phyloP scores from a whole-genome alignment of 1,140 invertebrate genomes.

The Episyrphus balteatus region DNA sequence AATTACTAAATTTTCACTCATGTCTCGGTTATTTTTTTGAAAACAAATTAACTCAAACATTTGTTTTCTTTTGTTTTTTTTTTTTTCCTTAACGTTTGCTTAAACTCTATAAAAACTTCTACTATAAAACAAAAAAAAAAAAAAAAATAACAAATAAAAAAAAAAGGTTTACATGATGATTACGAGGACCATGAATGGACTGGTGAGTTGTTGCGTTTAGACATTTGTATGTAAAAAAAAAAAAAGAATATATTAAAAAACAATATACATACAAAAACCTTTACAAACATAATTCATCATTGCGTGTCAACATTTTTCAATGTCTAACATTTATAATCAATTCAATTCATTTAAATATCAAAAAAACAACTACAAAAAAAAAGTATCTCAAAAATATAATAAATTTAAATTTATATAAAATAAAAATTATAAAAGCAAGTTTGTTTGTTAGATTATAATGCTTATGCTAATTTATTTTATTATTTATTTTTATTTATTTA shows the following conservation, averaged over 20 bases:
- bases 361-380: background rate
- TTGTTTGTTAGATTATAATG: too few species aligned
- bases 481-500: too few species aligned
- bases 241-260: background rate
- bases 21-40: too few species aligned
- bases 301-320: background rate
- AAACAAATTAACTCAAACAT: too few species aligned
- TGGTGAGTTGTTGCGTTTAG: slow-evolving; percentile 28
- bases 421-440: too few species aligned
- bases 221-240: background rate
- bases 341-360: too few species aligned
- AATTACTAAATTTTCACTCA: too few species aligned
- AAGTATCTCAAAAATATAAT: too few species aligned
- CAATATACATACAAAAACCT: background rate
- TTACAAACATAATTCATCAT: background rate
- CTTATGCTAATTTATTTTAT: too few species aligned
- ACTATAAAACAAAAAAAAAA: slow-evolving; percentile 10
- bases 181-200: slow-evolving; percentile 34
- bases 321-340: background rate
- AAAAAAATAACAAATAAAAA: slow-evolving; percentile 17
- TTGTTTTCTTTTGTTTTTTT: slow-evolving; percentile 4
- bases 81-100: slow-evolving; percentile 11
- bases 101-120: background rate
- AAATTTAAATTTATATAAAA: too few species aligned
- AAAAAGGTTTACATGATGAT: slow-evolving; percentile 35